A percentile compares a stretch with the other conserved stretches of the same genome.
Evolutionary conservation across 2,113 vertebrate genomes (phyloP).

Genomic region (Actenoides lindsayi): DNA sequence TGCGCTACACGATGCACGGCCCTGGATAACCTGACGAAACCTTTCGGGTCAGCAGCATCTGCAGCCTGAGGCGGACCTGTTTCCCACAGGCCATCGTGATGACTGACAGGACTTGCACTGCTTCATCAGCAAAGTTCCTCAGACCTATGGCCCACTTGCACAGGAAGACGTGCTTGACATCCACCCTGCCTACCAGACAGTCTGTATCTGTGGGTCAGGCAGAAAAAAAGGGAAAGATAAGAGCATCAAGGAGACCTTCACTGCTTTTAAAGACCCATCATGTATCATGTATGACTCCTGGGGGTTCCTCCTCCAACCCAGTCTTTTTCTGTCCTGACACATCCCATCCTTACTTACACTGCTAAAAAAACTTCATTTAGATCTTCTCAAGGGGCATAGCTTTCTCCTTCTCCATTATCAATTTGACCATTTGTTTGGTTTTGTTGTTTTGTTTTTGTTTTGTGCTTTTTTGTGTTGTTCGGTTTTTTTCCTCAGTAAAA

Average conservation of each 20-base stretch:
- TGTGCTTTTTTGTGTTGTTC: no score
- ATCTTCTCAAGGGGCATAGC: not conserved
- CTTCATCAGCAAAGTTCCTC: not conserved
- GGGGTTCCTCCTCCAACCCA: fast-evolving
- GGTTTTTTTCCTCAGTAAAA: not conserved
- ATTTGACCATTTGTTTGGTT: no score
- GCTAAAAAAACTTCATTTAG: not conserved
- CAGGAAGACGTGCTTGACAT: not conserved
- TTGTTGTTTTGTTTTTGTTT: no score
- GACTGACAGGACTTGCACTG: not conserved
- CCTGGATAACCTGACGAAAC: not conserved
- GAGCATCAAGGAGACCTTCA: not conserved
- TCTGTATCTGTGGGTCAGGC: no score
- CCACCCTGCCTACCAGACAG: not conserved
- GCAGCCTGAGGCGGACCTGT: not conserved
- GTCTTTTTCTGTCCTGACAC: not conserved
- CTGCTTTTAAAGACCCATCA: not conserved
- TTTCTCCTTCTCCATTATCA: not conserved
- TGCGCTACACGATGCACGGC: no score
- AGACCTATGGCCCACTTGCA: not conserved
- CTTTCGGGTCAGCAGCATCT: not conserved
- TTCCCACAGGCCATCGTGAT: not conserved
- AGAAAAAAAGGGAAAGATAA: not conserved
- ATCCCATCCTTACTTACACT: not conserved
- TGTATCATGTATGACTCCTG: not conserved